These are phyloP conservation scores for Argyrosomus japonicus DNA, from an alignment of 2,113 vertebrate genomes.

Conservation along the genomic window DNA sequence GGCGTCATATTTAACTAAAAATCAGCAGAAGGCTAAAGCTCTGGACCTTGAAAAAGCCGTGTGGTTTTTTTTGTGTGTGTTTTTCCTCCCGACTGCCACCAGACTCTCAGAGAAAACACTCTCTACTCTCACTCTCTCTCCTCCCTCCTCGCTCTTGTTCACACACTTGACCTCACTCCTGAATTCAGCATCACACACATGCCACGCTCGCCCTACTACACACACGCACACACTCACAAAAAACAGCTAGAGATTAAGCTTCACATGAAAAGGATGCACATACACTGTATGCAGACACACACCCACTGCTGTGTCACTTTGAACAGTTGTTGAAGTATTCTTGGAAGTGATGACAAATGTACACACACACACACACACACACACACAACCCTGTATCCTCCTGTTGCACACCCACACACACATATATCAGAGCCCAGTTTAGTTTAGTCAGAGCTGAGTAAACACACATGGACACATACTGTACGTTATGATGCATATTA, in stretches of 20 bases:
- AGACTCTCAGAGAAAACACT: slow-evolving; percentile 55
- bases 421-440: slow-evolving; percentile 40
- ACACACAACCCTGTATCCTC: slow-evolving; percentile 42
- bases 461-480: slow-evolving; percentile 10
- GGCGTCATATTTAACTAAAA: slow-evolving; percentile 5
- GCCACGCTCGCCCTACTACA: background rate
- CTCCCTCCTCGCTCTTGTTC: slow-evolving; percentile 49
- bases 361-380: slow-evolving; percentile 44
- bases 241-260: background rate
- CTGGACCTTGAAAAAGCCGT: background rate
- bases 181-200: slow-evolving; percentile 38
- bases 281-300: slow-evolving; percentile 7
- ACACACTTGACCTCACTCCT: slow-evolving; percentile 68
- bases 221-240: background rate
- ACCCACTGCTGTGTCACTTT: slow-evolving; percentile 56
- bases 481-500: background rate
- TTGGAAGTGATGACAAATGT: slow-evolving; percentile 75
- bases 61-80: background rate
- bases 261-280: background rate
- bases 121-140: slow-evolving; percentile 45
- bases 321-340: slow-evolving; percentile 77
- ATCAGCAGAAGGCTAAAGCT: slow-evolving; percentile 6
- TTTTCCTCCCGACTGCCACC: slow-evolving; percentile 41
- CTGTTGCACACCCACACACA: slow-evolving; percentile 57
- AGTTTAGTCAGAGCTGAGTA: slow-evolving; percentile 58